Percentiles rank a stretch among this genome's conserved stretches.
phyloP scores from a whole-genome alignment of 2,113 vertebrate genomes.

The Oophaga pumilio region DNA sequence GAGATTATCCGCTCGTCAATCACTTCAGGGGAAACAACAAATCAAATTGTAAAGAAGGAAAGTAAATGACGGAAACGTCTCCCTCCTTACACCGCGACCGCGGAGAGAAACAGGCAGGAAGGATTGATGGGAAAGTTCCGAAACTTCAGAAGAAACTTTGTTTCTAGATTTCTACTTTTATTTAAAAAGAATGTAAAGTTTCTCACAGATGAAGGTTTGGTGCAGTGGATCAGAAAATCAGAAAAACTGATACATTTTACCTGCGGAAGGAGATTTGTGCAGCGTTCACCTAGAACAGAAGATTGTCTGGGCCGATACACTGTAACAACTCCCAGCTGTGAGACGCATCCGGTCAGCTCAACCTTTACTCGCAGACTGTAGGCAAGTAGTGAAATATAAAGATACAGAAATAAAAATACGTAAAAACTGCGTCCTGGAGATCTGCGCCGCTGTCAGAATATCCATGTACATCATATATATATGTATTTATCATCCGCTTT shows the following conservation, averaged over 20 bases:
- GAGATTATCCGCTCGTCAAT: constrained; percentile 27
- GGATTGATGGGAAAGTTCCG: neutral
- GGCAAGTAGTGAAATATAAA: too few species aligned
- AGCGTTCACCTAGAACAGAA: too few species aligned
- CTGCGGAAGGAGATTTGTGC: too few species aligned
- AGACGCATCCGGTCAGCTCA: neutral
- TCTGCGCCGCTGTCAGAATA: too few species aligned
- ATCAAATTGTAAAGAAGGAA: neutral
- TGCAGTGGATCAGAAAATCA: neutral
- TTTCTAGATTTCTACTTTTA: neutral
- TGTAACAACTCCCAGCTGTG: neutral
- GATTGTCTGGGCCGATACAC: neutral
- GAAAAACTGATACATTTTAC: too few species aligned
- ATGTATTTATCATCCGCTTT: too few species aligned
- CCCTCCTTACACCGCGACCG: neutral
- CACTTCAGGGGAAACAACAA: neutral
- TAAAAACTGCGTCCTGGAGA: too few species aligned
- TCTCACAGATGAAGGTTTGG: neutral
- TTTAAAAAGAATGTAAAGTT: too few species aligned
- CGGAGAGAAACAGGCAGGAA: neutral
- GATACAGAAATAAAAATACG: too few species aligned
- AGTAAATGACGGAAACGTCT: neutral
- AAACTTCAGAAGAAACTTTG: neutral
- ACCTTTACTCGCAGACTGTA: too few species aligned
- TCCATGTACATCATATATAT: too few species aligned